Base-by-base conservation (phyloP, 2,797 vertebrate species). In the Melanotaenia trifasciata region DNA sequence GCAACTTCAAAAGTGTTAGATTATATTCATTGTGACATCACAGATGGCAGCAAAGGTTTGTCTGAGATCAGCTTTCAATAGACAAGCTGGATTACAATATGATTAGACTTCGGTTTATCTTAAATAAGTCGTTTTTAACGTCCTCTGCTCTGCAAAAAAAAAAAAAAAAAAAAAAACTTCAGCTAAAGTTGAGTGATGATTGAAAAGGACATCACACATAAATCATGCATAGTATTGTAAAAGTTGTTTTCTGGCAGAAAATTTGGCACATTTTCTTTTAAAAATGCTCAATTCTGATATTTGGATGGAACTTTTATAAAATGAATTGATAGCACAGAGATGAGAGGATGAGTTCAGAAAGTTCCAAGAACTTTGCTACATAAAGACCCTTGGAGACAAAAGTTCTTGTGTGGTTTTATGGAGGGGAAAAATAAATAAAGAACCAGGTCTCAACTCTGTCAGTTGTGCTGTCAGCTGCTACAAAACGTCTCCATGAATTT, bases 21-120 rank as follows among this genome's bases (percentile, higher is more conserved):
- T 70, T 8, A 22, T 10, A 67, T 58, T 74, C 58, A 61, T 56
- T 65, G 62, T 57, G 3, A 28, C 51, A 38, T 65, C 58, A 56
- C 54, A 56, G 47, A 78, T 54, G 70, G 64, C 67, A 73, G 66
- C 71, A 10, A 26, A 3, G 5, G 20, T 78, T 67, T 30, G 50
- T 81, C 54, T 72, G 5, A 33, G 43, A 10, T 11, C 51, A n/a
- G 63, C 40, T 54, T 28, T 56, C 56, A 16, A 47, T n/a, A 12
- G 65, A 78, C 2, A 72, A 65, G 30, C 24, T 5, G 26, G 26
- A 47, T 47, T 47, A 56, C 26, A 30, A 56, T 43, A n/a, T 45
- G 73, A 73, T 78, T 76, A 82, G 58, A 36, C 76, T 79, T 80
- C 67, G 76, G 68, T 58, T 80, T 56, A 81, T 78, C 70, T 76